Evolutionary conservation across 2,888 invertebrate genomes (phyloP).

Genomic region (Protonemura montana): DNA sequence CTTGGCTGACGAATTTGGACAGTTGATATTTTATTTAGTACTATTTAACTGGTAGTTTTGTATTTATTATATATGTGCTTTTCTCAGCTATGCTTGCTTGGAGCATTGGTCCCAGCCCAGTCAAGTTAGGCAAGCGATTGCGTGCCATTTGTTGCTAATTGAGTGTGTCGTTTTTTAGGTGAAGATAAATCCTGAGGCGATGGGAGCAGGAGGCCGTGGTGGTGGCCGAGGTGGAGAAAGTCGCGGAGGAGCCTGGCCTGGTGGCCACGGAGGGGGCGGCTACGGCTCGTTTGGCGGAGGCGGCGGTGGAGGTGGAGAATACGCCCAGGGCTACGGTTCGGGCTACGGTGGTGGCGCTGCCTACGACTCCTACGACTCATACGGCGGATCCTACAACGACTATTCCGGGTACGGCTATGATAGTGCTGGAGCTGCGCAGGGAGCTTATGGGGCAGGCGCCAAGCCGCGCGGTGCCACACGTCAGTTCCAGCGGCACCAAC

Average conservation of each 20-base stretch:
- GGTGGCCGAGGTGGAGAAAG: conserved; percentile 51
- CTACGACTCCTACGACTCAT: conserved; percentile 48
- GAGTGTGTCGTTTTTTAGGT: conserved; percentile 47
- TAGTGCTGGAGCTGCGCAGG: conserved; percentile 55
- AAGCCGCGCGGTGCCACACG: conserved; percentile 59
- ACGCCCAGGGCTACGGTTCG: conserved; percentile 56
- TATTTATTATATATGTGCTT: too few relatives aligned
- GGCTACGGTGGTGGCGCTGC: conserved; percentile 58
- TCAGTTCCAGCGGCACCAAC: conserved; percentile 60
- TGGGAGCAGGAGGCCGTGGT: conserved; percentile 51
- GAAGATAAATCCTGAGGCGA: conserved; percentile 63
- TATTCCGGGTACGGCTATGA: conserved; percentile 53
- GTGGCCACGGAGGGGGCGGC: conserved; percentile 48
- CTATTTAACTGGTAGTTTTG: too few relatives aligned
- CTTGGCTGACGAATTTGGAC: too few relatives aligned
- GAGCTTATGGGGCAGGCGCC: conserved; percentile 50
- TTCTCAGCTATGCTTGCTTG: too few relatives aligned
- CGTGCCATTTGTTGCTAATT: background rate
- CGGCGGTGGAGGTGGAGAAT: conserved; percentile 52
- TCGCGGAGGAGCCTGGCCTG: conserved; percentile 43
- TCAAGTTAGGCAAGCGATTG: background rate
- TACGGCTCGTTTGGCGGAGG: conserved; percentile 50
- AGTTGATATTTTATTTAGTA: too few relatives aligned
- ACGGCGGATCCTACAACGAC: conserved; percentile 50
- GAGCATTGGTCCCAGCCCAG: background rate